Percentiles rank a stretch among this genome's conserved stretches.
phyloP scores from a whole-genome alignment of 2,113 vertebrate species.

The Chamaea fasciata region DNA sequence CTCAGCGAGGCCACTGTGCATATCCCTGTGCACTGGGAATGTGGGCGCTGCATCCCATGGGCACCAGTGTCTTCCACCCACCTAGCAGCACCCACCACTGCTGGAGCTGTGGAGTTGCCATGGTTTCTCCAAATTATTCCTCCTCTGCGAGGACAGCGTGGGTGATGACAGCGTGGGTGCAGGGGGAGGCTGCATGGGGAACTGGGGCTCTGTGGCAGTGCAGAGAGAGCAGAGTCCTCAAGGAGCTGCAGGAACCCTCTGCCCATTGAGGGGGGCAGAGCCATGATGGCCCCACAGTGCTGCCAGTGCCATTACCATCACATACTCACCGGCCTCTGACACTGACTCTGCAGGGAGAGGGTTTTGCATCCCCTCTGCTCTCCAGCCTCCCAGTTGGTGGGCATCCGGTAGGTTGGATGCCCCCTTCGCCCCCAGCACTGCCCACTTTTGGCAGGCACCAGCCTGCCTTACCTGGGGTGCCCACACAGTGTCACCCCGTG shows the following conservation, averaged over 20 bases:
- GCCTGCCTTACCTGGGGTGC: background rate
- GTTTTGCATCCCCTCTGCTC: background rate
- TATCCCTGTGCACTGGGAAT: background rate
- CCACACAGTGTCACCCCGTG: background rate
- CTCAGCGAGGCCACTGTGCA: rapidly evolving
- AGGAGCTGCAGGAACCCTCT: background rate
- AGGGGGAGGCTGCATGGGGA: background rate
- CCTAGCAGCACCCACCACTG: background rate
- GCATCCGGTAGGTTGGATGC: too few relatives aligned
- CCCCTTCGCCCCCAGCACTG: rapidly evolving
- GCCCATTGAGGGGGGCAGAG: background rate
- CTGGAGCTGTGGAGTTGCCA: constrained; percentile 32
- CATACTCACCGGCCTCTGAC: background rate
- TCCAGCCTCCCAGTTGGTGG: rapidly evolving
- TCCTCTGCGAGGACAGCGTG: background rate
- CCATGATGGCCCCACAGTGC: background rate
- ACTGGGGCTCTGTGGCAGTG: rapidly evolving
- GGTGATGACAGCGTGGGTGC: background rate
- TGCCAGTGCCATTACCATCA: rapidly evolving
- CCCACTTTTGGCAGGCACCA: rapidly evolving
- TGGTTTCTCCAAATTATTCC: constrained; percentile 48
- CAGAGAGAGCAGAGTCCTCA: background rate
- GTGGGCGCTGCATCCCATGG: background rate
- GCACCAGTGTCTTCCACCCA: background rate
- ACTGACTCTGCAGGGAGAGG: rapidly evolving